phyloP scores from a whole-genome alignment of 2,797 vertebrate species.

The Peromyscus eremicus region DNA sequence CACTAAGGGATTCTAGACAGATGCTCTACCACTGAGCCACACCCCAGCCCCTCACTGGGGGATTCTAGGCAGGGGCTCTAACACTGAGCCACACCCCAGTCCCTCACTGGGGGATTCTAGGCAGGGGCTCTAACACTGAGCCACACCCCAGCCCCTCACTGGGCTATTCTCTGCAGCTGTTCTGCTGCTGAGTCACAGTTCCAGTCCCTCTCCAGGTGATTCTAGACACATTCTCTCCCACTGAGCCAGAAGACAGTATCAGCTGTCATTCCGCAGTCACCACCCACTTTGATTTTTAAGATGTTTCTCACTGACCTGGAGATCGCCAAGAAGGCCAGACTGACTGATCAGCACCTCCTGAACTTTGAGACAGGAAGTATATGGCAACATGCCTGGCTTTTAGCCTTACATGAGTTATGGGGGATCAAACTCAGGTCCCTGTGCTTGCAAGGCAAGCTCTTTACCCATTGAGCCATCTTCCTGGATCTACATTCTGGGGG shows the following conservation, averaged over 20 bases:
- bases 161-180: not conserved
- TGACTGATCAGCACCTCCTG: not conserved
- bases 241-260: not conserved
- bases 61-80: not conserved
- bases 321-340: not conserved
- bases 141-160: not conserved
- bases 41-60: not conserved
- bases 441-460: not conserved
- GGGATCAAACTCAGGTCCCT: not conserved
- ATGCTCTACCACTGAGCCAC: not conserved
- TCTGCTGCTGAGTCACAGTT: not conserved
- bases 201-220: not conserved
- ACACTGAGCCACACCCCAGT: not conserved
- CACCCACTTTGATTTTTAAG: not conserved
- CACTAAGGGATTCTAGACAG: not conserved
- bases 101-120: not conserved
- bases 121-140: not conserved
- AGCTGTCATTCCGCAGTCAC: not conserved
- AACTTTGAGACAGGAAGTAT: not conserved
- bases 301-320: not conserved
- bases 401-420: not conserved
- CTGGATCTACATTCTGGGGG: not conserved
- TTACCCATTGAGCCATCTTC: not conserved
- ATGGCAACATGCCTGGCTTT: not conserved
- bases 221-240: not conserved